These are phyloP conservation scores for Paracanthobrama guichenoti DNA, from an alignment of 2,113 vertebrate species.

Conservation along the genomic window DNA sequence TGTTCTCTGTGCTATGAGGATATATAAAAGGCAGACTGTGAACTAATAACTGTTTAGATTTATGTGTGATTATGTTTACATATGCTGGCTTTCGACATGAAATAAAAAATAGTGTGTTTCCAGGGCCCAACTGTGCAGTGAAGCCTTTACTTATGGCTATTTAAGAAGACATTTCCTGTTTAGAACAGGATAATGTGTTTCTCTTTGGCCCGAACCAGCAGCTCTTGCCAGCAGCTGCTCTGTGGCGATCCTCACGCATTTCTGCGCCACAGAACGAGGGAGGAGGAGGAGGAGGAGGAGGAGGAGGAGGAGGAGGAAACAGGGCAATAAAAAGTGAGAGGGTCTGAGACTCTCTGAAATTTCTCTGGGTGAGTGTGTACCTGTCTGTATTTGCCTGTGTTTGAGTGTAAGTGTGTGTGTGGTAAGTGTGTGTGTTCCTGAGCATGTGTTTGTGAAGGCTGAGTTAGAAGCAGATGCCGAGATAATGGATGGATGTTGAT, in stretches of 20 bases:
- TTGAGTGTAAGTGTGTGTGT: background rate
- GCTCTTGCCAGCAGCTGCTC: slow-evolving; percentile 49
- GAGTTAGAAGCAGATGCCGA: slow-evolving; percentile 30
- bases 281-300: slow-evolving; percentile 28
- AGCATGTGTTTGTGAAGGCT: slow-evolving; percentile 9
- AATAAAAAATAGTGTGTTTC: slow-evolving; percentile 44
- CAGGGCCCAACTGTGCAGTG: slow-evolving; percentile 42
- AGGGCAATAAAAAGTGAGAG: slow-evolving; percentile 53
- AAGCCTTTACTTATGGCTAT: slow-evolving; percentile 46
- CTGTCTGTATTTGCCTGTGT: slow-evolving; percentile 21
- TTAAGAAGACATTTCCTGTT: slow-evolving; percentile 58
- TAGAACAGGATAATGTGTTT: slow-evolving; percentile 54
- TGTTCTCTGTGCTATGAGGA: slow-evolving; percentile 2
- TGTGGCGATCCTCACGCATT: slow-evolving; percentile 51
- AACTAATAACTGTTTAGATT: slow-evolving; percentile 26
- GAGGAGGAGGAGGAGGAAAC: slow-evolving; percentile 39
- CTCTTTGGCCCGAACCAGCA: slow-evolving; percentile 43
- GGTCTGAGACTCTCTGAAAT: slow-evolving; percentile 45
- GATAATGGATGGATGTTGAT: slow-evolving; percentile 63
- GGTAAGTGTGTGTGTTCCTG: slow-evolving; percentile 7
- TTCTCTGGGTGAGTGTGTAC: slow-evolving; percentile 17
- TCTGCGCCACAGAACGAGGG: slow-evolving; percentile 35
- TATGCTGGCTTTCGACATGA: slow-evolving; percentile 14
- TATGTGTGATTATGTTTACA: slow-evolving; percentile 31
- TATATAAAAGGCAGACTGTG: slow-evolving; percentile 26